Conservation (phyloP, 2,113 vertebrate genomes). For the Channa argus region DNA sequence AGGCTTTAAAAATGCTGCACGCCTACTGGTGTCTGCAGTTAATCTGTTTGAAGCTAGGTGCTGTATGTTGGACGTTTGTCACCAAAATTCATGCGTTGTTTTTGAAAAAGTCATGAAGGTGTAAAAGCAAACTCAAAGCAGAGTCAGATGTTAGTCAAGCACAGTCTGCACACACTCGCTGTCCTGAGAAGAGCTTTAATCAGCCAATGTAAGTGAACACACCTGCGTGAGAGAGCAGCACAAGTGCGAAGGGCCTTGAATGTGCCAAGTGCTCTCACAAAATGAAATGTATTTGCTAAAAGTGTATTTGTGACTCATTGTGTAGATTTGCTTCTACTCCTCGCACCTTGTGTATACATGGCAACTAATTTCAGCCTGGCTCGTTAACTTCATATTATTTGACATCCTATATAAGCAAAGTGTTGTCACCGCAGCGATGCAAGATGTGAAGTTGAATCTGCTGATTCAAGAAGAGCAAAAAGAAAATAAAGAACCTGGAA, state of each 20-base stretch:
- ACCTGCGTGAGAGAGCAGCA: slow-evolving; percentile 22
- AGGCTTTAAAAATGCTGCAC: slow-evolving; percentile 9
- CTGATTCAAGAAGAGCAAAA: slow-evolving; percentile 16
- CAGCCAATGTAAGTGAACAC: slow-evolving; percentile 37
- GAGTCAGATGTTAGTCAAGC: slow-evolving; percentile 17
- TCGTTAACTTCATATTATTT: neutral
- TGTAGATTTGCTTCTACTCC: neutral
- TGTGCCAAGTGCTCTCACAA: neutral
- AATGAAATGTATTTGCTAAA: neutral
- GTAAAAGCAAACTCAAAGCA: neutral
- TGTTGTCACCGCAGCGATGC: slow-evolving; percentile 30
- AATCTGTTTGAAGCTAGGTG: slow-evolving; percentile 22
- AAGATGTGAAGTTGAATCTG: slow-evolving; percentile 25
- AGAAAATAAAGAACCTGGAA: slow-evolving; percentile 40
- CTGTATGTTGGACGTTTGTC: slow-evolving; percentile 24
- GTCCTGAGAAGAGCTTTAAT: slow-evolving; percentile 37
- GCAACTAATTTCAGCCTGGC: slow-evolving; percentile 8
- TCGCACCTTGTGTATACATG: neutral
- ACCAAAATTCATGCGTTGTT: neutral
- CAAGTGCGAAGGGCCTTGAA: slow-evolving; percentile 6
- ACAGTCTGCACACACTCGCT: neutral
- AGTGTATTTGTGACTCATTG: slow-evolving; percentile 2
- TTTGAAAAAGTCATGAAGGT: neutral
- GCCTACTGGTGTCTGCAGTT: slow-evolving; percentile 8
- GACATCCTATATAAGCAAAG: neutral